Evolutionary conservation across 1,140 invertebrate genomes (phyloP).

Genomic region (Pachyrhynchus sulphureomaculatus): DNA sequence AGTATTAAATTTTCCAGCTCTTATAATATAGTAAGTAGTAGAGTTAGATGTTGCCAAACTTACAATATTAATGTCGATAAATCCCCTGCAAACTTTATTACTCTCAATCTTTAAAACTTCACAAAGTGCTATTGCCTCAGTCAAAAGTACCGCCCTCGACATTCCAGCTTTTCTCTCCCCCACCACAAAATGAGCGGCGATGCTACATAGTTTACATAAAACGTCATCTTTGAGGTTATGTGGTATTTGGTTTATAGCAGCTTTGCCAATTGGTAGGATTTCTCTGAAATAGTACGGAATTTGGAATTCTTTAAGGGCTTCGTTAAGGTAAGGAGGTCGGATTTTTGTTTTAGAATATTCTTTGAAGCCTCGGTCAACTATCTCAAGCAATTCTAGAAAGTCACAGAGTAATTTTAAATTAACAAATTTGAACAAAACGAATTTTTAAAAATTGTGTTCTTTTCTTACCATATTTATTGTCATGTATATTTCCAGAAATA

Average conservation of each 20-base stretch:
- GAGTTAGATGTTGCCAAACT: no score
- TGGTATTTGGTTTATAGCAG: background rate
- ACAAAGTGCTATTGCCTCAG: constrained; percentile 1
- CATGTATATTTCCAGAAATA: no score
- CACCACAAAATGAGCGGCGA: constrained; percentile 10
- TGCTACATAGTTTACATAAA: constrained; percentile 19
- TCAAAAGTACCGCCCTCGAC: background rate
- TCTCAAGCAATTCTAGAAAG: constrained; percentile 11
- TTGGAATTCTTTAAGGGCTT: constrained; percentile 7
- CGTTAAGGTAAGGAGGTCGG: constrained; percentile 13
- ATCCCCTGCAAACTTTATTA: constrained; percentile 14
- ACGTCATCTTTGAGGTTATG: background rate
- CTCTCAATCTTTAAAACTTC: constrained; percentile 11
- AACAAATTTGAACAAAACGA: no score
- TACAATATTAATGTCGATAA: constrained; percentile 19
- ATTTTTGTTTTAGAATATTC: constrained; percentile 13
- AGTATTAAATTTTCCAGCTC: no score
- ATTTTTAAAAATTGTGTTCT: no score
- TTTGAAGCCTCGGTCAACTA: constrained; percentile 8
- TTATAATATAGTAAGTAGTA: no score
- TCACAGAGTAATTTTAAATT: no score
- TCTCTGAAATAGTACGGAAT: constrained; percentile 23
- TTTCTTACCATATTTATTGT: no score
- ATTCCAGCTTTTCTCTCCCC: constrained; percentile 13
- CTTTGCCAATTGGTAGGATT: constrained; percentile 4